Conservation (phyloP, 2,888 invertebrate species). For the Sabellastarte sp. region DNA sequence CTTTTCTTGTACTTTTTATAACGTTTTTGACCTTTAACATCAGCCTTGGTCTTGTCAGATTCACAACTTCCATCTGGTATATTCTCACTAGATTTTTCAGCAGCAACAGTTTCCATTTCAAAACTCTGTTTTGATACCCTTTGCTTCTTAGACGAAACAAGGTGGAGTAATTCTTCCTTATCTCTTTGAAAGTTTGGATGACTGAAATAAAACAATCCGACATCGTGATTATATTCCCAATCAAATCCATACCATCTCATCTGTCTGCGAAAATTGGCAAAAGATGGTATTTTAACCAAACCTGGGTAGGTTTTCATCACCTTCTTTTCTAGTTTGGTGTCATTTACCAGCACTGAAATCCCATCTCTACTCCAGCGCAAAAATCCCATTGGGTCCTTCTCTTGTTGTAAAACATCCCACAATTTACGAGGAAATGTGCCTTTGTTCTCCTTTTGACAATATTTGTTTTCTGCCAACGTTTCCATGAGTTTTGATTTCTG, state of each 20-base stretch:
- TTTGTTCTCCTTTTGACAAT: too few relatives aligned
- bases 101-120: too few relatives aligned
- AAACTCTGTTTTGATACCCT: too few relatives aligned
- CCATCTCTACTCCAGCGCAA: slow-evolving; percentile 16
- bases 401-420: slow-evolving; percentile 12
- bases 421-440: slow-evolving; percentile 19
- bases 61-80: too few relatives aligned
- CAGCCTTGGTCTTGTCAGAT: too few relatives aligned
- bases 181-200: slow-evolving; percentile 35
- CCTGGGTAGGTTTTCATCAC: slow-evolving; percentile 49
- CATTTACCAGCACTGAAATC: slow-evolving; percentile 14
- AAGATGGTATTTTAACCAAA: slow-evolving; percentile 48
- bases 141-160: too few relatives aligned
- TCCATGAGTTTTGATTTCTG: too few relatives aligned
- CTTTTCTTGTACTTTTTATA: too few relatives aligned
- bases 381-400: background rate
- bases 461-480: too few relatives aligned
- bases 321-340: slow-evolving; percentile 36
- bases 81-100: too few relatives aligned
- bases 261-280: slow-evolving; percentile 48
- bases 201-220: slow-evolving; percentile 37
- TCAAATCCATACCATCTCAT: slow-evolving; percentile 53
- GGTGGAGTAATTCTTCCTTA: background rate
- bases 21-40: too few relatives aligned
- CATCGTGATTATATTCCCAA: slow-evolving; percentile 34